Evolutionary conservation across 2,888 invertebrate species (phyloP), one percentile per base, ranked within the genome.

Genomic region (Drosophila villosipedis): DNA sequence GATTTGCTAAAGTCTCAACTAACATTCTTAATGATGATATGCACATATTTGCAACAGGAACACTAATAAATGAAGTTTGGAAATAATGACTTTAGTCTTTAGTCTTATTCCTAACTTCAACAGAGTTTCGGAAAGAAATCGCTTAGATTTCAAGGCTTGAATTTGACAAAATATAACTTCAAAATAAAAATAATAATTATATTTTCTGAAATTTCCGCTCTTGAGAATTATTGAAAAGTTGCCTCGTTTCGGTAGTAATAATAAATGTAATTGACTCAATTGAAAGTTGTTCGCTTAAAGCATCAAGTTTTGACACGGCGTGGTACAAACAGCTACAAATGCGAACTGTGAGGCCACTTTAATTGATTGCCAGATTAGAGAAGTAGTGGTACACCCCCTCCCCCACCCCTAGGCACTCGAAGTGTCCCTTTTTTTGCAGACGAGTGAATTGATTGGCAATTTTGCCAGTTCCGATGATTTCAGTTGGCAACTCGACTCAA

Each of bases 381-480:
- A 59, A 41, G 41, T 41, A 16, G 39, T 30, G 28, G 37, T 12
- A 12, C 14, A 33, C 14, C n/a, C n/a, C 4, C 30, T 14, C 14
- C 10, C 4, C 31, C 31, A n/a, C 19, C 3, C 2, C 16, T 4
- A 9, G 31, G 9, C 25, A 25, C 47, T 25, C 22, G 19, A 12
- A 19, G 47, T 37, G 63, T 61, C 30, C 30, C 22, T 68, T 62
- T 49, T 73, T 62, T 66, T 49, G 60, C 57, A 69, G 77, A 55
- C 71, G 64, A 73, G 67, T 70, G 79, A 67, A 79, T 76, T 79
- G 76, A 79, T 79, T 79, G 79, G 68, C 76, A 73, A 79, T 73
- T 79, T 79, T 14, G 58, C 57, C 68, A 76, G 78, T 78, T 78
- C 78, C 78, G 57, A 73, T 60, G 39, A 60, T 60, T 66, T 49